Base-by-base conservation (phyloP, 1,140 invertebrate genomes). In the Oppia nitens region DNA sequence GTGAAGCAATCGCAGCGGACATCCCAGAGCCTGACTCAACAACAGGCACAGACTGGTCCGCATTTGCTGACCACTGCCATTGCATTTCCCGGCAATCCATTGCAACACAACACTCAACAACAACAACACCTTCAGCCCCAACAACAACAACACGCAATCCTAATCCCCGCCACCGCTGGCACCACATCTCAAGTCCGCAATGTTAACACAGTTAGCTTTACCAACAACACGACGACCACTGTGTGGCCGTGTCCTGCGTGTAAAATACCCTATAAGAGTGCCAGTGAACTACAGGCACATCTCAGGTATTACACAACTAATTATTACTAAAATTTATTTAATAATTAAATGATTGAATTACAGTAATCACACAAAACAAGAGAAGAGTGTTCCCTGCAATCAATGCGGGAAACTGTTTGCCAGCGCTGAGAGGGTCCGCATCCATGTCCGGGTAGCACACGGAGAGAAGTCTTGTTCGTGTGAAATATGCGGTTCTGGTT, bases 201-300 rank as follows among this genome's bases (percentile, higher is more conserved):
- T 50, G 62, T 27, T 29, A 54, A 14, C 21, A 21, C 40, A n/a
- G 20, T 24, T 14, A 63, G 32, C 12, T 26, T 20, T 24, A 48
- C 20, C 51, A 57, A 29, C 32, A 26, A 29, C 25, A 60, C 23
- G 14, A 24, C 21, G 21, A 24, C 57, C 47, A 57, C 55, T 28
- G 23, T 58, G n/a, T 68, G 67, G 67, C 64, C 66, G 28, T 68
- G 67, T 56, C 67, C 67, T 3, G 60, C 66, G 14, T 68, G 67
- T 51, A 68, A 67, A 56, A 62, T 68, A 50, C 64, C 64, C 20
- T 68, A 65, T 32, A 66, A 64, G 49, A 62, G 61, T 27, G 67
- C 67, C 20, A 66, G 56, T 47, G 67, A 68, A 56, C 56, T 68
- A 4, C 67, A 68, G 50, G 63, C 62, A 26, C 67, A 68, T 58